Evolutionary conservation across 2,888 invertebrate genomes (phyloP), one percentile per base, ranked within the genome.

Genomic region (Brenthis hecate): DNA sequence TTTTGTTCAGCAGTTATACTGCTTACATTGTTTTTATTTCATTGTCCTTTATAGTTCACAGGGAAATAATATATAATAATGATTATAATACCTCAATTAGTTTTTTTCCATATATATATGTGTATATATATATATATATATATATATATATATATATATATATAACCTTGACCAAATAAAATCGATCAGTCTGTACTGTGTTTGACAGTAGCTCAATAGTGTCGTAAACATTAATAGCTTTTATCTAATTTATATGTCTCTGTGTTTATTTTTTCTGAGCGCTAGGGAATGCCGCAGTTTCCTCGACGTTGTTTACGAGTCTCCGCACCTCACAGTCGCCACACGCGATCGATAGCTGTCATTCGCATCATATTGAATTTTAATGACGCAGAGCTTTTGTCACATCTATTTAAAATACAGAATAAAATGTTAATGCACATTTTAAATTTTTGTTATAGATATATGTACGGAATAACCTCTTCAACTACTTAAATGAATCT

Each of bases 281-380:
- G 63, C 48, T 63, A 51, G 72, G 71, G 72, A 76, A 76, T 58
- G 66, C 16, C 60, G 73, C 74, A 73, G 72, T 74, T 75, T 66
- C 66, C 63, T 36, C 58, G 63, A 70, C 70, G 71, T 66, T 75
- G 74, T 73, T 75, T 73, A 75, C 72, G 62, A 65, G 63, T 50
- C 69, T 50, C 36, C 70, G 66, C 65, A 73, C 60, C 73, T 54
- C 16, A 13, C n/a, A 60, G 74, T 56, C 74, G 74, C 68, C 73
- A 68, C 73, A 72, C 67, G 72, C 81, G 84, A 85, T 88, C 87
- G 78, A 88, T 87, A 84, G 72, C 77, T 75, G 68, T 69, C 77
- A 76, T 77, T 77, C 78, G 73, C 73, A 75, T 77, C 72, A 84
- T 86, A 86, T 87, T 81, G 83, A 86, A 87, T 87, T 87, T 86